Evolutionary conservation across 2,888 invertebrate species (phyloP), one percentile per base, ranked within the genome.

Genomic region (Meteorus colon): DNA sequence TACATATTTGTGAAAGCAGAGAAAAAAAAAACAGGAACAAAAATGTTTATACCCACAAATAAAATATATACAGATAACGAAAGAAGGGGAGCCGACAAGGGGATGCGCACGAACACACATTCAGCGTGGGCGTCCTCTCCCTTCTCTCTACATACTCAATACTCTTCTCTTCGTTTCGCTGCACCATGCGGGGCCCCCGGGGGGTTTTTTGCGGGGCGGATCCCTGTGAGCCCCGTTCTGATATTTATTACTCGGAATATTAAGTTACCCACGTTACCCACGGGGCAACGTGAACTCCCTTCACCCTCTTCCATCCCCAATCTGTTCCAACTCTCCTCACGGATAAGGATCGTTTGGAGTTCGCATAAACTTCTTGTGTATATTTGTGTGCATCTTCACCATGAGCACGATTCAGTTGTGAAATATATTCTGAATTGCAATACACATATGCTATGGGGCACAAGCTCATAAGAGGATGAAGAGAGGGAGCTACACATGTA

Each of bases 191-290:
- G 41, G 67, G 81, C 81, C 81, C 84, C 82, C 82, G 80, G 85
- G 85, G 82, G 84, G 83, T 81, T 84, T 84, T 86, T 84, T 83
- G 71, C 76, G 84, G 85, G 86, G 84, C 85, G 86, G 87, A 84
- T 86, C 80, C 74, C 79, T 62, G 79, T 76, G 72, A 76, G 78
- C 70, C 84, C 86, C 84, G 83, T 86, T 86, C 86, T 84, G 86
- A 87, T 86, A 86, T 86, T 86, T 86, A 86, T 87, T 86, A 85
- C 86, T 84, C 85, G 85, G 86, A 86, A 87, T 86, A 86, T 86
- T 86, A 86, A 86, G 86, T 86, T 86, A 86, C 86, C 86, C 86
- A 82, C 83, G 85, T 83, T 86, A 84, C 86, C 55, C 72, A 76
- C 77, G 73, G 77, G 71, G 65, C 74, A 65, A 24, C 59, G 59